phyloP scores from a whole-genome alignment of 2,797 vertebrate species.

The Epinephelus malabaricus region DNA sequence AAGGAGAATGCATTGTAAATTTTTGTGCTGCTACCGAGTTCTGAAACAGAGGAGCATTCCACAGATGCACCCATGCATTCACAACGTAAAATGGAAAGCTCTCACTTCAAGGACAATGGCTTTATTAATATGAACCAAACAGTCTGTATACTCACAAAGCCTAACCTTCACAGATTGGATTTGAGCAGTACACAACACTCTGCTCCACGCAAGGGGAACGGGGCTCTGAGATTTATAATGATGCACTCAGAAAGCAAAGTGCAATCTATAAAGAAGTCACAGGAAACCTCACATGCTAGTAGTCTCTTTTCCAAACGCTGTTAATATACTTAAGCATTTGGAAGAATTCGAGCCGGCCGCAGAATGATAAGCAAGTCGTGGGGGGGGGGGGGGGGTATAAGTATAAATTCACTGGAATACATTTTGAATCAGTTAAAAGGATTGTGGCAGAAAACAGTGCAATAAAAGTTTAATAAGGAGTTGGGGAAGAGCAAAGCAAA shows the following conservation, averaged over 20 bases:
- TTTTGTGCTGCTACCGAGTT: conserved; percentile 7
- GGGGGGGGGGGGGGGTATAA: background rate
- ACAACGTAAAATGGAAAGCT: conserved; percentile 38
- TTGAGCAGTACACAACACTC: conserved; percentile 45
- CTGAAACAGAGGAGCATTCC: conserved; percentile 46
- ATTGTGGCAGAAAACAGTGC: conserved; percentile 52
- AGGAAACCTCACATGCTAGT: conserved; percentile 42
- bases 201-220: conserved; percentile 19
- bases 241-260: conserved; percentile 49
- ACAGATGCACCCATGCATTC: conserved; percentile 52
- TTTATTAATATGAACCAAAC: conserved; percentile 60
- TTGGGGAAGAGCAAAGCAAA: conserved; percentile 37
- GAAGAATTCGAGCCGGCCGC: conserved; percentile 30
- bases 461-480: conserved; percentile 70
- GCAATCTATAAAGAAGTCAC: conserved; percentile 57
- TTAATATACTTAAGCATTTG: conserved; percentile 53
- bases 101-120: conserved; percentile 67
- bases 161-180: conserved; percentile 58
- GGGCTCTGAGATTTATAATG: conserved; percentile 59
- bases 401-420: conserved; percentile 60
- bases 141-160: conserved; percentile 42
- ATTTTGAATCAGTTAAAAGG: conserved; percentile 65
- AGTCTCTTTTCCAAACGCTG: conserved; percentile 51
- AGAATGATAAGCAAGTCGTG: conserved; percentile 43
- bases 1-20: background rate